These are phyloP conservation scores for Gastrophryne carolinensis DNA, from an alignment of 2,797 vertebrate species.

Conservation along the genomic window DNA sequence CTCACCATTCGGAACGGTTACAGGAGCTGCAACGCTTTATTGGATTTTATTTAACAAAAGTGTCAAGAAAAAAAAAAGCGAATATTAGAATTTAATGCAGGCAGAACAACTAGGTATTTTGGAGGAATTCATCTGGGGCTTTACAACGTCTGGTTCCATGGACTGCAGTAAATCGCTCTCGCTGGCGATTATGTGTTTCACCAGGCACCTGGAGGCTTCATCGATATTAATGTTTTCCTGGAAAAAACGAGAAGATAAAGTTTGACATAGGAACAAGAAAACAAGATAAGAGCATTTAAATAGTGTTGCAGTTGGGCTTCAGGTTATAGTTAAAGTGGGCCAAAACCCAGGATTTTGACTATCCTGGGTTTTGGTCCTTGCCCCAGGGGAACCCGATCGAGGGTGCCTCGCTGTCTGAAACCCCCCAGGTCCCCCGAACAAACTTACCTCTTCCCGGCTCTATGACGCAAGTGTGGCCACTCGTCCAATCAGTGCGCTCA, in stretches of 20 bases:
- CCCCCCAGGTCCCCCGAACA: no score
- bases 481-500: no score
- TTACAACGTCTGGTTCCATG: conserved; percentile 81
- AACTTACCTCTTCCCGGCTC: no score
- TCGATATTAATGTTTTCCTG: conserved; percentile 94
- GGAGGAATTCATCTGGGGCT: conserved; percentile 77
- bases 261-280: no score
- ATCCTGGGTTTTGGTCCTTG: no score
- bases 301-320: no score
- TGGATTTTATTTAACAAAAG: conserved; percentile 54
- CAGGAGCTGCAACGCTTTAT: conserved; percentile 2
- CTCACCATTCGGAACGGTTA: background rate
- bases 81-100: conserved; percentile 79
- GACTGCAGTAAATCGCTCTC: conserved; percentile 85
- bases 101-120: conserved; percentile 79
- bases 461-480: no score
- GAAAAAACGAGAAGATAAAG: background rate
- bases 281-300: no score
- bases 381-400: no score
- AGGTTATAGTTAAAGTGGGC: no score
- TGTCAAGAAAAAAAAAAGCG: conserved; percentile 17
- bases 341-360: no score
- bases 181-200: conserved; percentile 93
- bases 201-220: conserved; percentile 90
- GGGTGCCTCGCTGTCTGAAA: no score